Conservation (phyloP, 2,113 vertebrate species). For the Ceuthmochares aereus region DNA sequence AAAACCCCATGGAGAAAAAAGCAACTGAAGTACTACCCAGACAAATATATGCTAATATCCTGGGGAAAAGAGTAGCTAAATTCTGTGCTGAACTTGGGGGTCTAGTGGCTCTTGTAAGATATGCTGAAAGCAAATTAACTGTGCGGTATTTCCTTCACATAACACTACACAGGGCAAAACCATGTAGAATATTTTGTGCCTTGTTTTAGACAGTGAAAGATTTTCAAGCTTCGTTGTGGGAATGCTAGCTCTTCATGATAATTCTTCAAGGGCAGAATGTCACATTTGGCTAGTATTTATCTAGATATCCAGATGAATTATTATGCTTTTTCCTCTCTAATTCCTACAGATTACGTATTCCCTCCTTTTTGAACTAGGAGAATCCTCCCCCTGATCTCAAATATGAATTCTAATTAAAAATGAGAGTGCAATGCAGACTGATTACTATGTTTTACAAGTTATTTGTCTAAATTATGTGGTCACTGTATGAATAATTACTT, state of each 20-base stretch:
- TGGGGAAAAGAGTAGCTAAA: not conserved
- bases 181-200: not conserved
- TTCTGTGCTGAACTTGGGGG: not conserved
- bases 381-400: not conserved
- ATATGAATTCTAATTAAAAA: slow-evolving; percentile 24
- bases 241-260: not conserved
- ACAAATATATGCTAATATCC: not conserved
- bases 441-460: slow-evolving; percentile 43
- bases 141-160: not conserved
- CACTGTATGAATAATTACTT: slow-evolving; percentile 35
- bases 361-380: not conserved
- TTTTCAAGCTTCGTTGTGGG: not conserved
- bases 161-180: not conserved
- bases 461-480: slow-evolving; percentile 47
- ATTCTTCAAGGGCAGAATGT: not conserved
- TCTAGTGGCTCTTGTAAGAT: not conserved
- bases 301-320: not conserved
- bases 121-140: not conserved
- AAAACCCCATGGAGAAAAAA: not conserved
- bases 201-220: not conserved
- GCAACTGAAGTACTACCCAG: not conserved
- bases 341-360: not conserved
- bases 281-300: not conserved
- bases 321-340: not conserved
- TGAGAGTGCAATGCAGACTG: not conserved